Evolutionary conservation across 2,113 vertebrate species (phyloP), one percentile per base, ranked within the genome.

Genomic region (Arizona elegans): DNA sequence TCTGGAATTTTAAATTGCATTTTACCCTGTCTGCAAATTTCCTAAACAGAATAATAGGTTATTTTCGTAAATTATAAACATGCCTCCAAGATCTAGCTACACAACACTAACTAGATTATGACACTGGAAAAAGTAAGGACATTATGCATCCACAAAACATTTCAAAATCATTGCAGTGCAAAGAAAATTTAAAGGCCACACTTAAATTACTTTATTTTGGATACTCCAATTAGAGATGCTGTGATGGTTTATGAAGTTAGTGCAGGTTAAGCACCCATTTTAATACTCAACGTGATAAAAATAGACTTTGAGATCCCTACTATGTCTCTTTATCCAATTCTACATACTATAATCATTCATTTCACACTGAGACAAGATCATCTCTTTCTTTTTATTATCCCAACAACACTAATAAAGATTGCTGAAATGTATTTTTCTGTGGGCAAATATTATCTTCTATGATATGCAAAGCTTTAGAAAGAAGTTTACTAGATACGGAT

Each of bases 341-440:
- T 86, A 59, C 43, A 15, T 86, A 59, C 58, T 62, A 89, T 24
- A 92, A 90, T 13, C 52, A 86, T 38, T 53, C 26, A 70, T 81
- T 85, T 89, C 65, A 85, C 19, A 89, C 26, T 24, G 88, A 59
- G 88, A 47, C 52, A 88, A 29, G 52, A 93, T 59, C 81, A 58
- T 89, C 54, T 89, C 29, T 86, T 89, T 85, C 11, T 47, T 58
- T 92, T 86, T 90, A 89, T 90, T 86, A 85, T 86, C 54, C 62
- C 26, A 86, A n/a, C 70, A 58, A 24, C 33, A 62, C 59, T 88
- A 92, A 88, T 65, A 88, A 81, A 55, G 11, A 87, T 62, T 47
- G 24, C 62, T 29, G 43, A 88, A 62, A 88, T 88, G 21, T 55
- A 33, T 70, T 81, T 52, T 86, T 38, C 26, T 89, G 87, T 50